Base-by-base conservation (phyloP, 1,140 invertebrate species). In the Drosophila pseudoobscura region DNA sequence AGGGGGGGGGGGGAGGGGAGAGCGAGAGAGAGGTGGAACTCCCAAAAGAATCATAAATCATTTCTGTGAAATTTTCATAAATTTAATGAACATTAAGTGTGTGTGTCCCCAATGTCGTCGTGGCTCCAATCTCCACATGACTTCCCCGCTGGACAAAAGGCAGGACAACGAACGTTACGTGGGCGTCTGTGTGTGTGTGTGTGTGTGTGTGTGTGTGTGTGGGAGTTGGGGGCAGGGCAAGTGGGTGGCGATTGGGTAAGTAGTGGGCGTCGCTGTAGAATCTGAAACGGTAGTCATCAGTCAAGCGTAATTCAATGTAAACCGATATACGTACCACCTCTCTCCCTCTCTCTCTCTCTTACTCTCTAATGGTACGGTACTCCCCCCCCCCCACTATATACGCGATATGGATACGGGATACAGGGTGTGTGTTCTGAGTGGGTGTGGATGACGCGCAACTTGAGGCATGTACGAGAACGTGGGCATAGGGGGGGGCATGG, bases 291-390 rank as follows among this genome's bases (percentile, higher is more conserved):
- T 56, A 70, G 78, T 80, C 78, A 80, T 80, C 78, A 80, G 62
- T 82, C 78, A 82, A 80, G 62, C 78, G 78, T 82, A 82, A 80
- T 80, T 82, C 78, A 80, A 82, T 80, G 78, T 80, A 82, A 82
- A 74, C 55, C 78, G 78, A 82, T 82, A 82, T 47, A 47, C 49
- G 24, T 39, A 13, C 41, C 54, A 72, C 57, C 29, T 11, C 11
- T 11, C 35, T 39, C 3, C 31, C 24, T 24, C 2, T 24, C 24
- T 24, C n/a, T n/a, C n/a, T n/a, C n/a, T n/a, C n/a, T n/a, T 5
- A 5, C 24, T 24, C 24, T 24, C 4, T 13, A 13, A 9, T 13
- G 13, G 35, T 39, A 39, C 35, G 5, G 11, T 39, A 5, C 29
- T n/a, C 13, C 50, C 15, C 29, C 50, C 15, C 29, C 50, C 15